A percentile compares a stretch with the other conserved stretches of the same genome.
These are phyloP conservation scores for Electrophaes corylata DNA, from an alignment of 2,888 invertebrate genomes.

Conservation along the genomic window DNA sequence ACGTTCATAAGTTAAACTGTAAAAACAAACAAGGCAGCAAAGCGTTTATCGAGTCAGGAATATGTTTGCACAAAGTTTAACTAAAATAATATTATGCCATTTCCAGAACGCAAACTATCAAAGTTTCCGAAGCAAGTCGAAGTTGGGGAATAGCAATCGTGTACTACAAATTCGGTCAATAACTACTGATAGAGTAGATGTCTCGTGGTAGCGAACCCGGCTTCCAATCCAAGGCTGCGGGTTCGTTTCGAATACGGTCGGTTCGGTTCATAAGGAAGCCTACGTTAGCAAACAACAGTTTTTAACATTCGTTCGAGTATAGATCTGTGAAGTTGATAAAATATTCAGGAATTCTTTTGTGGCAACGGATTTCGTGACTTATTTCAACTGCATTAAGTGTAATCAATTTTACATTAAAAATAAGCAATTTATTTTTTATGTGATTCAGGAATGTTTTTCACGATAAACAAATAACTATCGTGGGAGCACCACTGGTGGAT, in stretches of 20 bases:
- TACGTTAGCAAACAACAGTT: slow-evolving; percentile 31
- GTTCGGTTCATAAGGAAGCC: too few relatives aligned
- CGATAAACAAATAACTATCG: too few relatives aligned
- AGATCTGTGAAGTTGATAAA: slow-evolving; percentile 34
- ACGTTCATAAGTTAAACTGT: background rate
- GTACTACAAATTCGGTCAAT: slow-evolving; percentile 16
- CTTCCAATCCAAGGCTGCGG: too few relatives aligned
- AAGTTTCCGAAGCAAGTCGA: slow-evolving; percentile 19
- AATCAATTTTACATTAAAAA: background rate
- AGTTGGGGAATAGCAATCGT: slow-evolving; percentile 20
- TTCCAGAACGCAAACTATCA: slow-evolving; percentile 1
- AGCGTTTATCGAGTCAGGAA: slow-evolving; percentile 3
- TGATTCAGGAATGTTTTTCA: too few relatives aligned
- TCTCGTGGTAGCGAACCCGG: too few relatives aligned
- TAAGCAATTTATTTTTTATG: too few relatives aligned
- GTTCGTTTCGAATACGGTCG: too few relatives aligned
- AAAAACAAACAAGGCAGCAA: background rate
- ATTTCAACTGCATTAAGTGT: background rate
- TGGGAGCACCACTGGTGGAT: too few relatives aligned
- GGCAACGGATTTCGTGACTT: slow-evolving; percentile 14
- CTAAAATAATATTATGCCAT: slow-evolving; percentile 14
- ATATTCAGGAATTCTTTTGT: slow-evolving; percentile 9
- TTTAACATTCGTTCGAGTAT: slow-evolving; percentile 29
- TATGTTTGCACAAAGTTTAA: background rate
- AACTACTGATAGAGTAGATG: too few relatives aligned